A percentile compares a stretch with the other conserved stretches of the same genome.
phyloP scores from a whole-genome alignment of 2,888 invertebrate species.

The Sarcophaga variegata region DNA sequence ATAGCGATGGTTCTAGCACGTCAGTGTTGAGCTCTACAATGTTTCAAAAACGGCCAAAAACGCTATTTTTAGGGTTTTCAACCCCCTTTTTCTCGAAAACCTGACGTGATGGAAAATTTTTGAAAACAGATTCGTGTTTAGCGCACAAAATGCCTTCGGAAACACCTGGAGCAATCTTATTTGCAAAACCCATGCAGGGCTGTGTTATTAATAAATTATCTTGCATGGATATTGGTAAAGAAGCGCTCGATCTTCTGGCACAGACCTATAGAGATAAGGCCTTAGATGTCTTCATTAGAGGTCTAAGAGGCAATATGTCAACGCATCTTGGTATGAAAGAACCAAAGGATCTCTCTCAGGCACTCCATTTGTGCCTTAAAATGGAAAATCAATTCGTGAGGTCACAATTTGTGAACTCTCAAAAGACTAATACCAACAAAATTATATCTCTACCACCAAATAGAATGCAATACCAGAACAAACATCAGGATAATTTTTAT shows the following conservation, averaged over 20 bases:
- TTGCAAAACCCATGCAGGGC: too few relatives aligned
- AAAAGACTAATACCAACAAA: not conserved
- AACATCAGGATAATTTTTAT: slow-evolving; percentile 8
- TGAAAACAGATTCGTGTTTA: too few relatives aligned
- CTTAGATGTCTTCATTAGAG: slow-evolving; percentile 15
- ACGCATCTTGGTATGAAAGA: slow-evolving; percentile 11
- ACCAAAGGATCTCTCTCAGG: slow-evolving; percentile 2
- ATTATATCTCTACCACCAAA: slow-evolving; percentile 18
- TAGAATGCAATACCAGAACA: slow-evolving; percentile 19
- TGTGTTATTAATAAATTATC: too few relatives aligned
- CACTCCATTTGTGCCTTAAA: slow-evolving; percentile 6
- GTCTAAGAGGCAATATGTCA: slow-evolving; percentile 7
- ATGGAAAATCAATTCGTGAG: slow-evolving; percentile 4
- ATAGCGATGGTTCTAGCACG: too few relatives aligned
- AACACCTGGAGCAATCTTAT: too few relatives aligned
- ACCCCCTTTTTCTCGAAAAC: too few relatives aligned
- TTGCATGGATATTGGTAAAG: not conserved
- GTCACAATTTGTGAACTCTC: too few relatives aligned
- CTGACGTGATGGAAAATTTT: too few relatives aligned
- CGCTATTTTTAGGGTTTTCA: too few relatives aligned
- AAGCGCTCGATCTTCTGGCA: not conserved
- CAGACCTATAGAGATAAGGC: slow-evolving; percentile 18
- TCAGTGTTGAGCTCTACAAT: too few relatives aligned
- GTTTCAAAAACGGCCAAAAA: too few relatives aligned
- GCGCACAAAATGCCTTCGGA: too few relatives aligned